Percentiles rank a stretch among this genome's conserved stretches.
Evolutionary conservation across 2,797 vertebrate genomes (phyloP).

Genomic region (Xenops minutus): DNA sequence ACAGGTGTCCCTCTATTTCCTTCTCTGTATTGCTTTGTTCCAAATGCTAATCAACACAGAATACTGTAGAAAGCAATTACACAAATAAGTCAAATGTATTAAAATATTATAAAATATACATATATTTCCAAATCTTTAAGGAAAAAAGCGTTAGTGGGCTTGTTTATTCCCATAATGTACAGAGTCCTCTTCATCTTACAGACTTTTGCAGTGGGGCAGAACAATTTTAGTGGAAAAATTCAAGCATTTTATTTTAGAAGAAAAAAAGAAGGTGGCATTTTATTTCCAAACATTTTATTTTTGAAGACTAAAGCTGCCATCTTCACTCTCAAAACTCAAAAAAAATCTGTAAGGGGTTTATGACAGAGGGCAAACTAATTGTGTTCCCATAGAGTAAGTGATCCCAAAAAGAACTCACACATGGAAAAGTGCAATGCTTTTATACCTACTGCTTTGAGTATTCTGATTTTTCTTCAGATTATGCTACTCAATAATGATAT

Average conservation of each 20-base stretch:
- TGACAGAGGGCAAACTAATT: background rate
- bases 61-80: background rate
- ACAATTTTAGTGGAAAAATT: background rate
- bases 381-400: background rate
- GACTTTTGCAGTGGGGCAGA: background rate
- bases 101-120: background rate
- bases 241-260: background rate
- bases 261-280: background rate
- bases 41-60: slow-evolving; percentile 32
- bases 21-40: background rate
- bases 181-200: background rate
- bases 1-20: slow-evolving; percentile 54
- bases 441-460: background rate
- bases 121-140: background rate
- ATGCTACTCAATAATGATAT: background rate
- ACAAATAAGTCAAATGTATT: background rate
- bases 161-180: background rate
- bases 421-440: background rate
- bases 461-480: background rate
- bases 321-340: background rate
- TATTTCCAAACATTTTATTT: background rate
- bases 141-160: background rate
- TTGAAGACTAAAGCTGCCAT: background rate
- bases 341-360: background rate
- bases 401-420: background rate